Base-by-base conservation (phyloP, 2,113 vertebrate genomes). In the Zingel zingel region DNA sequence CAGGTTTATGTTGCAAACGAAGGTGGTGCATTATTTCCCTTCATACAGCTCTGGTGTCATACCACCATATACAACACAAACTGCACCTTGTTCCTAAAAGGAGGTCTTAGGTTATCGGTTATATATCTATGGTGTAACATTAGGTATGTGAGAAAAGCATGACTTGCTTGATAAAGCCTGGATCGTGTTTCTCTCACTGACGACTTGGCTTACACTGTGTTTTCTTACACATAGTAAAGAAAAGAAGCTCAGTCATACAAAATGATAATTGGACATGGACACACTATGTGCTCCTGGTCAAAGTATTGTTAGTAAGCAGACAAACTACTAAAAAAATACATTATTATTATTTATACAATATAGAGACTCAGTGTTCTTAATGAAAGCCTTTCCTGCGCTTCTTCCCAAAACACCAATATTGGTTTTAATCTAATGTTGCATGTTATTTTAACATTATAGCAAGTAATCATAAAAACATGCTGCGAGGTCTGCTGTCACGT, bases 121-220 rank as follows among this genome's bases (percentile, higher is more conserved):
- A 47, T 71, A 51, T 19, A 53, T 75, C 71, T 59, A 15, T 19
- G 47, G 36, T 43, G 51, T 47, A 53, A 75, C 43, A 25, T 30
- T 50, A 83, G 59, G 56, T 23, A 77, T 79, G 68, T 57, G 72
- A 50, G 21, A 79, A 62, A 74, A 56, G 19, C 81, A 51, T 45
- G 51, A 69, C 36, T 73, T 45, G 27, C 65, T 66, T 51, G 16
- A 27, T 27, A 36, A 27, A 72, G 45, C 39, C 27, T 62, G 36
- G 64, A 71, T 82, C 21, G 9, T 70, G 54, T 82, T 74, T 39
- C 68, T 50, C 23, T 50, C 23, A 56, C 47, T 61, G 39, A 43
- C 39, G 10, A 43, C 39, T 73, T 54, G 15, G 58, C 33, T 6
- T 6, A 23, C 21, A 19, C 12, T 50, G 54, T 13, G 6, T 73